Conservation (phyloP, 2,797 vertebrate genomes). For the Potorous gilbertii region DNA sequence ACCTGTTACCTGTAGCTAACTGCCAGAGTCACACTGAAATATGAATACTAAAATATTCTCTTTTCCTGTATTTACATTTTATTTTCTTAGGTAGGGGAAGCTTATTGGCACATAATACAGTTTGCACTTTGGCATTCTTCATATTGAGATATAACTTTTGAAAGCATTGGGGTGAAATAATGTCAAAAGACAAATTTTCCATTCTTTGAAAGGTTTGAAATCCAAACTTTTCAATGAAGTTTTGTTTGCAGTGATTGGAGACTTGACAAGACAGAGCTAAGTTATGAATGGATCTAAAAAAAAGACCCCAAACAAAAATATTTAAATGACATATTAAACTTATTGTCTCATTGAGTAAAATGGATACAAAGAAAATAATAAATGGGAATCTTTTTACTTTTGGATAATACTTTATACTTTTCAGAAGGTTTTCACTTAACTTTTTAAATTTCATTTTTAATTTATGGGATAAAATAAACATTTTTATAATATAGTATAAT, state of each 20-base stretch:
- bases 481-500: not conserved
- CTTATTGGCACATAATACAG: conserved; percentile 13
- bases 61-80: not conserved
- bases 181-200: not conserved
- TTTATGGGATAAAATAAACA: not conserved
- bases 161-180: not conserved
- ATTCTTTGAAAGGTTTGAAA: not conserved
- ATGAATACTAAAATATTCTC: not conserved
- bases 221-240: not conserved
- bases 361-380: not conserved
- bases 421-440: not conserved
- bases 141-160: not conserved
- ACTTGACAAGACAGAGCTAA: not conserved
- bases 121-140: conserved; percentile 12
- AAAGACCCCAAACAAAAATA: not conserved
- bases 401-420: not conserved
- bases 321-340: not conserved
- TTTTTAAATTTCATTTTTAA: not conserved
- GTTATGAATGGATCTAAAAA: not conserved
- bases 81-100: not conserved
- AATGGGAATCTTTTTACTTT: not conserved
- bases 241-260: not conserved
- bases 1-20: conserved; percentile 6
- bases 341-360: not conserved
- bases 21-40: not conserved